Percentiles rank a stretch among this genome's conserved stretches.
Conservation (phyloP, 1,140 invertebrate species). For the Phortica variegata region DNA sequence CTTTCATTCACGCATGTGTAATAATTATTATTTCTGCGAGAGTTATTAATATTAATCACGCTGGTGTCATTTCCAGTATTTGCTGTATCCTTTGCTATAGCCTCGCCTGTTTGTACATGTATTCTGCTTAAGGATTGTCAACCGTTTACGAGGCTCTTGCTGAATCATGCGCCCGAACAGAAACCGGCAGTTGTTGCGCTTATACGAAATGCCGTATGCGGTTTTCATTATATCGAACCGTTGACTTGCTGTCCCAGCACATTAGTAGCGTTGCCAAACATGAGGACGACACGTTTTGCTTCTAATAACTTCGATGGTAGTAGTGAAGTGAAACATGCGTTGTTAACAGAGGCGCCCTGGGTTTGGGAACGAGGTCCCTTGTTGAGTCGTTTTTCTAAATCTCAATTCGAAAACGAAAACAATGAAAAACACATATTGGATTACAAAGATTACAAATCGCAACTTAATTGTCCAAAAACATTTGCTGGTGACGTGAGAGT, state of each 20-base stretch:
- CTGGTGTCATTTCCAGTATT: no score
- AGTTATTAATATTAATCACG: no score
- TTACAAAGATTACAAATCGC: constrained; percentile 28
- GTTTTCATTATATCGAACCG: constrained; percentile 36
- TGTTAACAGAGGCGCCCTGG: constrained; percentile 24
- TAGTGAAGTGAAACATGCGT: no score
- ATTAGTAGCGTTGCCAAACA: neutral
- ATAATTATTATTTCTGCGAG: no score
- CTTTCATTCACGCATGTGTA: constrained; percentile 23
- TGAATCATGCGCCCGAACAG: constrained; percentile 30
- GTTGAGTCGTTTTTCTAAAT: neutral
- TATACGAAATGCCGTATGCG: constrained; percentile 34
- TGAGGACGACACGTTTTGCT: constrained; percentile 27
- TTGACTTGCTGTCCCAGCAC: constrained; percentile 34
- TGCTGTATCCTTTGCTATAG: no score
- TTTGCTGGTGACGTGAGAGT: no score
- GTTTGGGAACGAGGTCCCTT: constrained; percentile 21
- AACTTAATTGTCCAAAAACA: constrained; percentile 33
- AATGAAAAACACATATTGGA: constrained; percentile 19
- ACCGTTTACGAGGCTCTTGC: constrained; percentile 21
- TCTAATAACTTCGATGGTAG: neutral
- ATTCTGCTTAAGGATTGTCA: constrained; percentile 32
- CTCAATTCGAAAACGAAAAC: neutral
- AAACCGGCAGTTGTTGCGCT: constrained; percentile 24
- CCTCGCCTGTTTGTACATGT: constrained; percentile 29